Conservation (phyloP, 2,888 invertebrate genomes). For the Scaptomyza parva region DNA sequence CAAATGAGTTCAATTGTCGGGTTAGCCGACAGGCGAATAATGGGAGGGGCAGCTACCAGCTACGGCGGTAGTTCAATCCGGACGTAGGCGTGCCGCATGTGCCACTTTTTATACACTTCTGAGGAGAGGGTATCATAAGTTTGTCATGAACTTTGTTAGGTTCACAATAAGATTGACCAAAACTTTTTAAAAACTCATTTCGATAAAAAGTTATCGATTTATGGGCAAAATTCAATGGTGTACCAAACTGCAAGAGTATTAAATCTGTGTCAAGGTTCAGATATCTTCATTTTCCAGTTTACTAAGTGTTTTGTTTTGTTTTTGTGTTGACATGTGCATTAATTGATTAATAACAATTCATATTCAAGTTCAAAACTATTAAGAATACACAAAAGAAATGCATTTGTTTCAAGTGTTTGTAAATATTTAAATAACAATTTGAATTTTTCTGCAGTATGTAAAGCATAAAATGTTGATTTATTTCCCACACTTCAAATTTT, state of each 20-base stretch:
- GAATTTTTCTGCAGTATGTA: neutral
- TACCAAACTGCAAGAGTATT: neutral
- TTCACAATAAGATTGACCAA: too few species aligned
- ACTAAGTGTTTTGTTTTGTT: slow-evolving; percentile 19
- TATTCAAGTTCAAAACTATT: slow-evolving; percentile 73
- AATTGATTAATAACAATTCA: slow-evolving; percentile 69
- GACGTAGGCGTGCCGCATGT: slow-evolving; percentile 60
- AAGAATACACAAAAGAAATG: slow-evolving; percentile 8
- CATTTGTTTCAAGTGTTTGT: neutral
- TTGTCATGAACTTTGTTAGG: neutral
- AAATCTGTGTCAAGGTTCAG: neutral
- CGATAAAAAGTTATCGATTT: neutral
- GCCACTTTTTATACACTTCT: slow-evolving; percentile 6
- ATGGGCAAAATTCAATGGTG: neutral
- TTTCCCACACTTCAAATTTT: neutral
- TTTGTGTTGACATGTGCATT: slow-evolving; percentile 54
- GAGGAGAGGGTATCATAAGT: neutral
- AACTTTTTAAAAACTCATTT: neutral
- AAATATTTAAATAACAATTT: slow-evolving; percentile 3
- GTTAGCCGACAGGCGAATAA: slow-evolving; percentile 27
- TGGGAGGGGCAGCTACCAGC: slow-evolving; percentile 24
- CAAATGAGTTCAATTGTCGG: slow-evolving; percentile 71
- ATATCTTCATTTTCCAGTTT: neutral
- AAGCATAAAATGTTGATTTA: neutral
- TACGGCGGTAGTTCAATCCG: slow-evolving; percentile 26